Base-by-base conservation (phyloP, 2,113 vertebrate genomes). In the Monopterus albus region DNA sequence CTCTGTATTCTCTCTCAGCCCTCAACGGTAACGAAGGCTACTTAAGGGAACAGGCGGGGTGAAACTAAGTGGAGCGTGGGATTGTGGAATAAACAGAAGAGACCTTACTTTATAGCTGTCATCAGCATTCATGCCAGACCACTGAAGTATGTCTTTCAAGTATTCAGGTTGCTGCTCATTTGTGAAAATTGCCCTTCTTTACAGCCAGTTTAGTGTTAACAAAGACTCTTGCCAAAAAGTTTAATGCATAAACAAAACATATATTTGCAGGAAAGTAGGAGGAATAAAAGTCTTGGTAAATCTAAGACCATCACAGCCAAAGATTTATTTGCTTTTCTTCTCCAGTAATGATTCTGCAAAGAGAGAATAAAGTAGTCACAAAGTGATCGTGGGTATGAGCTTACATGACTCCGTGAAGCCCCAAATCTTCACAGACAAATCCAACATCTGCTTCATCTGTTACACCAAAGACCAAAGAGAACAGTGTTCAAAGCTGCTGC, bases 1-100 rank as follows among this genome's bases (percentile, higher is more conserved):
- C 72, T 60, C 68, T 7, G 31, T 81, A 40, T 87, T 89, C 85
- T 75, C 65, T 31, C 72, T 75, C 72, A 45, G n/a, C 39, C 51
- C 78, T 79, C 39, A 6, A 61, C 53, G 56, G 56, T 81, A 87
- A 87, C 50, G 31, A 70, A 77, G 78, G 65, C 42, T 28, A 35
- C 65, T 65, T 58, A 39, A 73, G 49, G 50, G 56, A 63, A 57
- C 50, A 46, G 61, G 66, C 39, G 14, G 23, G 45, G 71, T 31
- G 39, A 18, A 33, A 25, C 29, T 47, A 42, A 84, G 79, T 33
- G 79, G 64, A 73, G 67, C 42, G 79, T 81, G 81, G 82, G 83
- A 85, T 31, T 58, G 72, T 61, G 55, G 58, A 53, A 56, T 52
- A 79, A 80, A 82, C 70, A 76, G 51, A 80, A 63, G 61, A 50